Conservation (phyloP, 2,797 vertebrate species). For the Syncerus caffer region DNA sequence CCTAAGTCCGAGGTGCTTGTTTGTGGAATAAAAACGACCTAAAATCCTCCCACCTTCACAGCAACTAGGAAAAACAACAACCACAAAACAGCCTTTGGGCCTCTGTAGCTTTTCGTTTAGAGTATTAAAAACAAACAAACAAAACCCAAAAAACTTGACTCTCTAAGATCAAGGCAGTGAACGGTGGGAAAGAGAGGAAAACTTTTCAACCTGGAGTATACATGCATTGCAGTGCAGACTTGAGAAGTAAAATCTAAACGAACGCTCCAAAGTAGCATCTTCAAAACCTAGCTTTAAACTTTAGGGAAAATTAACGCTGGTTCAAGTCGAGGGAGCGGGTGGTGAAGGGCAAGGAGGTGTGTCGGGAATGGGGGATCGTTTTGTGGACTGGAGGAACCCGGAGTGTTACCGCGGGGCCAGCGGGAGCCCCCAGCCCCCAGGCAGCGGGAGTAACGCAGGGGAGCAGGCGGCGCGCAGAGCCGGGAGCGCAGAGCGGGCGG, state of each 20-base stretch:
- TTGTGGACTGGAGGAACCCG: not conserved
- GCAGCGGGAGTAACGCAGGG: not conserved
- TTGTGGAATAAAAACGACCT: not conserved
- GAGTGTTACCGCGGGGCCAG: rapidly evolving
- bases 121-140: not conserved
- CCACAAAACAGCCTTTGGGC: not conserved
- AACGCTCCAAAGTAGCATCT: not conserved
- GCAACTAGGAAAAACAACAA: not conserved
- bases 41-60: not conserved
- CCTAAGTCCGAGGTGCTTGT: not conserved
- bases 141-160: not conserved
- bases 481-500: not conserved
- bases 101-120: not conserved
- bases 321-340: not conserved
- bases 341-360: rapidly evolving
- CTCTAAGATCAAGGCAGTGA: not conserved
- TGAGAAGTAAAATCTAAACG: not conserved
- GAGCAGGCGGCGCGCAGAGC: not conserved
- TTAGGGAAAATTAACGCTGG: rapidly evolving
- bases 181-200: not conserved
- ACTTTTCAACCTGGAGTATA: not conserved
- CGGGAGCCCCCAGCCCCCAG: rapidly evolving
- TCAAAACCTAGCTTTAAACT: not conserved
- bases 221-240: not conserved
- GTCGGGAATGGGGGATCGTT: not conserved